These are phyloP conservation scores for Cerceris rybyensis DNA, from an alignment of 2,888 invertebrate genomes.

Conservation along the genomic window DNA sequence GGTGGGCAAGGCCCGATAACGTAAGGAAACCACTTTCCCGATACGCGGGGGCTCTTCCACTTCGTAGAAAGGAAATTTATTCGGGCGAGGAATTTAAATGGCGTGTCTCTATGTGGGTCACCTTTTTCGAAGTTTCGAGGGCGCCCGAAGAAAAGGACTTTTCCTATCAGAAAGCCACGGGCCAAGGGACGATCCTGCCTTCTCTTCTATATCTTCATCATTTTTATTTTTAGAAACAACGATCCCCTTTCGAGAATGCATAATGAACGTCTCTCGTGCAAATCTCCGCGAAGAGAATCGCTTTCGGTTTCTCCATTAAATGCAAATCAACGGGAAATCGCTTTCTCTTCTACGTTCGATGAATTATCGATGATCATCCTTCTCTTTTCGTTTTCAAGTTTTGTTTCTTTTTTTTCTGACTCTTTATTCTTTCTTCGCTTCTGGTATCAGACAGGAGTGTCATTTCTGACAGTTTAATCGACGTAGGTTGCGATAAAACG, in stretches of 20 bases:
- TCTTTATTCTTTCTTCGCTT: no score
- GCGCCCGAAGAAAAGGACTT: neutral
- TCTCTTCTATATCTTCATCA: neutral
- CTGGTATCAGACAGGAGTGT: no score
- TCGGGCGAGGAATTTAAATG: slow-evolving; percentile 45
- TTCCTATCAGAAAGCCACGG: neutral
- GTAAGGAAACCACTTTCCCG: neutral
- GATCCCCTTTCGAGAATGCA: neutral
- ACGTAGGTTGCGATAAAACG: neutral
- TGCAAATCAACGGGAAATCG: neutral
- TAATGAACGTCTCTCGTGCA: neutral
- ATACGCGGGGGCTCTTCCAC: slow-evolving; percentile 10
- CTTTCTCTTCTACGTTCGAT: no score
- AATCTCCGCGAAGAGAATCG: neutral
- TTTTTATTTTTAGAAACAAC: neutral
- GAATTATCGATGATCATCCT: no score
- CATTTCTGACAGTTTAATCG: no score
- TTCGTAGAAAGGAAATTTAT: slow-evolving; percentile 42
- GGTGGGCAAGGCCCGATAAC: slow-evolving; percentile 23
- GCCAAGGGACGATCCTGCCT: neutral
- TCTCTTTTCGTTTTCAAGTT: no score
- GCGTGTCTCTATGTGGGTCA: slow-evolving; percentile 44
- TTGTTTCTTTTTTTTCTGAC: no score
- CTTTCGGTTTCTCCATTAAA: neutral
- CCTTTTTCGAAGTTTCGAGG: slow-evolving; percentile 18